Conservation (phyloP, 2,888 invertebrate genomes). For the Nomada fabriciana region DNA sequence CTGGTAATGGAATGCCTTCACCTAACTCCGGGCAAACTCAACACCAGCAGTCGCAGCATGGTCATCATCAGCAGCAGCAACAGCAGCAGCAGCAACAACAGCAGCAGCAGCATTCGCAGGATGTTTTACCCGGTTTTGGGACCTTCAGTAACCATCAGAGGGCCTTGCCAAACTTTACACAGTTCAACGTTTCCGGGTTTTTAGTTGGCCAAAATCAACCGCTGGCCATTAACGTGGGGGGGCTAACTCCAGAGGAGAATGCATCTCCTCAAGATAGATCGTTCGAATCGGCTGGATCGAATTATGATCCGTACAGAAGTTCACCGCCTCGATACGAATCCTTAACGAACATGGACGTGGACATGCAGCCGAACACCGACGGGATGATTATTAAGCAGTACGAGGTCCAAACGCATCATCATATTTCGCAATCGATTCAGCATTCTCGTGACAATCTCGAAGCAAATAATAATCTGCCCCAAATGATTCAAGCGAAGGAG, state of each 20-base stretch:
- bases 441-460: conserved; percentile 64
- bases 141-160: conserved; percentile 81
- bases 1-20: conserved; percentile 88
- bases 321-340: conserved; percentile 77
- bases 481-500: conserved; percentile 71
- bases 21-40: conserved; percentile 79
- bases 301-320: conserved; percentile 71
- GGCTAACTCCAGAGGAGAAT: conserved; percentile 88
- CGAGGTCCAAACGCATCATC: conserved; percentile 63
- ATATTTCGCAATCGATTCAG: conserved; percentile 35
- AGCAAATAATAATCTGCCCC: conserved; percentile 77
- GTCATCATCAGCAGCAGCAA: conserved; percentile 85
- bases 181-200: conserved; percentile 87
- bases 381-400: conserved; percentile 72
- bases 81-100: conserved; percentile 86
- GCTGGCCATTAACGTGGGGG: conserved; percentile 92
- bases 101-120: conserved; percentile 81
- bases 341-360: conserved; percentile 60
- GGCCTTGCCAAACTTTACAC: conserved; percentile 89
- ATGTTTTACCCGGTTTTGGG: conserved; percentile 79
- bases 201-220: conserved; percentile 86
- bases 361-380: conserved; percentile 65
- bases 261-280: conserved; percentile 85
- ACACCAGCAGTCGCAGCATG: conserved; percentile 84
- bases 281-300: conserved; percentile 79